Evolutionary conservation across 2,113 vertebrate species (phyloP).

Genomic region (Carassius auratus): DNA sequence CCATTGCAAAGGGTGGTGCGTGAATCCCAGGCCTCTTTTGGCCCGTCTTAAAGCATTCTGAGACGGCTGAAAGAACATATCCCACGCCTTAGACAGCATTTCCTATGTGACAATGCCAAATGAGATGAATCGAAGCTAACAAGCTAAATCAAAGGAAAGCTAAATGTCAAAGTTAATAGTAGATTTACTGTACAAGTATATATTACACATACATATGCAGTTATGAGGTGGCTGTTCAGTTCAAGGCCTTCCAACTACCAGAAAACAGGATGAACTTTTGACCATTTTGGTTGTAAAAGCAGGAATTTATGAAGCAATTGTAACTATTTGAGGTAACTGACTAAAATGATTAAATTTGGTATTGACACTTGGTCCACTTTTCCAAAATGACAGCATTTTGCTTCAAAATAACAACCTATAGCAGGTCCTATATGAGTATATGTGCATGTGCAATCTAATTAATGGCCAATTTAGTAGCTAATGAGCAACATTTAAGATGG

Average conservation of each 20-base stretch:
- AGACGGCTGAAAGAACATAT: slow-evolving; percentile 32
- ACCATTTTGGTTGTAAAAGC: slow-evolving; percentile 19
- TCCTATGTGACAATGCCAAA: slow-evolving; percentile 46
- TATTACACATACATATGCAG: slow-evolving; percentile 13
- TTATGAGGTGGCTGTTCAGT: slow-evolving; percentile 39
- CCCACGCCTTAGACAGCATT: slow-evolving; percentile 30
- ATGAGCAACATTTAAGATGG: slow-evolving; percentile 34
- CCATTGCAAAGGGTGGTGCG: slow-evolving; percentile 47
- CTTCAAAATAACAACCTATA: neutral
- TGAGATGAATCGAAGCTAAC: slow-evolving; percentile 37
- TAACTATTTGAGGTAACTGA: neutral
- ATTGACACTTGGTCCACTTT: neutral
- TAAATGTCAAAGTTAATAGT: slow-evolving; percentile 54
- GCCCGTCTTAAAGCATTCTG: slow-evolving; percentile 41
- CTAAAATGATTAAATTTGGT: neutral
- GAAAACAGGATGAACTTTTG: slow-evolving; percentile 37
- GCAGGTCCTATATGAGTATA: neutral
- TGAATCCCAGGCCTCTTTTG: slow-evolving; percentile 44
- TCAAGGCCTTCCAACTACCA: slow-evolving; percentile 14
- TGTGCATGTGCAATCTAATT: neutral
- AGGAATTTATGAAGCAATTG: neutral
- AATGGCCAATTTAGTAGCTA: slow-evolving; percentile 31
- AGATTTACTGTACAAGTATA: slow-evolving; percentile 32
- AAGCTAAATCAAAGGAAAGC: slow-evolving; percentile 35
- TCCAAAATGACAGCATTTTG: neutral